Evolutionary conservation across 1,140 invertebrate genomes (phyloP).

Genomic region (Bombus superbus): DNA sequence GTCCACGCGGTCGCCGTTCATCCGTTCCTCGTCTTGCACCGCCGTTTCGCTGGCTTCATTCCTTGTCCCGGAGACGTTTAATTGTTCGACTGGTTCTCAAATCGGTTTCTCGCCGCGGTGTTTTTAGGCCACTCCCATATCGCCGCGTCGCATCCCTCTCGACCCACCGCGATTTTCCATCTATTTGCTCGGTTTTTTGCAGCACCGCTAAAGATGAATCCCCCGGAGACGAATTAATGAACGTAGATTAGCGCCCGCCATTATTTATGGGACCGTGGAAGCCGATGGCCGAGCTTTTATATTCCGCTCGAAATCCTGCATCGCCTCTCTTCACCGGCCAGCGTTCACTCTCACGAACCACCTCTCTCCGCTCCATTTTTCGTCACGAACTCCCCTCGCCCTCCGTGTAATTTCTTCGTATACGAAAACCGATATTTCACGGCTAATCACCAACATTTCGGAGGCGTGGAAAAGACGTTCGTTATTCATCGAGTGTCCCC

Average conservation of each 20-base stretch:
- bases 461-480: constrained; percentile 82
- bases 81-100: constrained; percentile 75
- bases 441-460: constrained; percentile 83
- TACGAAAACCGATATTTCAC: constrained; percentile 83
- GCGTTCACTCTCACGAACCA: not conserved
- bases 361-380: constrained; percentile 45
- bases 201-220: constrained; percentile 23
- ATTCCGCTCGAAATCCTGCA: not conserved
- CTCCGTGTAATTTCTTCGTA: constrained; percentile 72
- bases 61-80: constrained; percentile 70
- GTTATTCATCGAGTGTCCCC: constrained; percentile 82
- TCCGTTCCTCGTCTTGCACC: constrained; percentile 43
- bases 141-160: not conserved
- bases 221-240: constrained; percentile 44
- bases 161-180: constrained; percentile 16
- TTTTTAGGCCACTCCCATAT: constrained; percentile 55
- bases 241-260: constrained; percentile 40
- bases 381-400: constrained; percentile 44
- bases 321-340: not conserved
- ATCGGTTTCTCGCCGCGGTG: constrained; percentile 66
- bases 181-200: not conserved
- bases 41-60: constrained; percentile 48
- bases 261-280: constrained; percentile 35
- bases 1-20: constrained; percentile 39
- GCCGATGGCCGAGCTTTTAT: constrained; percentile 31